Conservation (phyloP, 2,797 vertebrate species). For the Rhadinocentrus ornatus region DNA sequence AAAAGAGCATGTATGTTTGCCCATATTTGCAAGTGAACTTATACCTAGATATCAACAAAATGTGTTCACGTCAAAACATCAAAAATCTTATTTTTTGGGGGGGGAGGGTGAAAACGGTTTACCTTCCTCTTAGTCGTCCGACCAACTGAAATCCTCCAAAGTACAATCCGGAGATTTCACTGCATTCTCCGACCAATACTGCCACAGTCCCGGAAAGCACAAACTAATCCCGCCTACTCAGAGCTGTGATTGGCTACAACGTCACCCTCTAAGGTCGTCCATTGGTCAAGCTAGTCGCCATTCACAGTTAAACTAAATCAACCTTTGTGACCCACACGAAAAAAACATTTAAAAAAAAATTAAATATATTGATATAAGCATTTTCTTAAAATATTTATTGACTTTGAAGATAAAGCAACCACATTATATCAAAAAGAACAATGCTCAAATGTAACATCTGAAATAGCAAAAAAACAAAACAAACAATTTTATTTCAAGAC, state of each 20-base stretch:
- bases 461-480: constrained; percentile 59
- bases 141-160: not conserved
- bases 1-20: not conserved
- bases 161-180: constrained; percentile 43
- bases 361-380: not conserved
- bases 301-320: not conserved
- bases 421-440: constrained; percentile 83
- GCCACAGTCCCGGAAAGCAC: constrained; percentile 22
- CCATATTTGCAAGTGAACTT: rapidly evolving
- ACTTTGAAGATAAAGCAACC: constrained; percentile 84
- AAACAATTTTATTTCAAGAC: constrained; percentile 80
- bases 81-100: rapidly evolving
- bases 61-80: rapidly evolving
- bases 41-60: rapidly evolving
- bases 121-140: constrained; percentile 20
- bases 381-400: constrained; percentile 85
- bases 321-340: not conserved
- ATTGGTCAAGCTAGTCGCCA: constrained; percentile 38
- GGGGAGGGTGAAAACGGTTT: constrained; percentile 9
- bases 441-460: constrained; percentile 79
- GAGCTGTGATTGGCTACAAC: constrained; percentile 54
- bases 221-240: constrained; percentile 38
- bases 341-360: no score
- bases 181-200: constrained; percentile 22
- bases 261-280: not conserved